Conservation (phyloP, 2,888 invertebrate species). For the Phyto melanocephala region DNA sequence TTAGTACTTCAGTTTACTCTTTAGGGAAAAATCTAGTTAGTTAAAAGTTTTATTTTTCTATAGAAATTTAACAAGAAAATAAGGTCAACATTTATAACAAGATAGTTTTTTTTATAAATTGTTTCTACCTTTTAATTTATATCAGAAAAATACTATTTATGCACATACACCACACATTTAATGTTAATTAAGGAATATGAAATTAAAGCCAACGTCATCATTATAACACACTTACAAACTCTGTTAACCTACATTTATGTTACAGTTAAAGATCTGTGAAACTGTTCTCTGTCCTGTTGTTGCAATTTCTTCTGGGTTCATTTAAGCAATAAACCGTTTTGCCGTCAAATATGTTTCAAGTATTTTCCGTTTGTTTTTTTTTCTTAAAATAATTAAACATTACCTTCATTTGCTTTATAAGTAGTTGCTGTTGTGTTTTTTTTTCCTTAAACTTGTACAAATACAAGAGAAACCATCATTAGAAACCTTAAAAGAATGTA, state of each 20-base stretch:
- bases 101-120: not conserved
- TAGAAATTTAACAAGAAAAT: slow-evolving; percentile 21
- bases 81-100: slow-evolving; percentile 22
- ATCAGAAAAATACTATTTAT: not conserved
- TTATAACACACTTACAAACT: not conserved
- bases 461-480: not conserved
- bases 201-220: not conserved
- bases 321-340: not conserved
- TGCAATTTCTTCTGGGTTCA: not conserved
- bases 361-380: not conserved
- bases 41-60: not conserved
- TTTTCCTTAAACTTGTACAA: not conserved
- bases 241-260: slow-evolving; percentile 10
- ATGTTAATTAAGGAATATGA: slow-evolving; percentile 17
- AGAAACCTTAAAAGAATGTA: no score
- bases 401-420: not conserved
- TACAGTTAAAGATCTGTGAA: not conserved
- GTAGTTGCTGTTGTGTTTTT: not conserved
- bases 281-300: no score
- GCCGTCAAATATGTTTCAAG: not conserved
- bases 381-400: not conserved
- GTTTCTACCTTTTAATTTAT: not conserved
- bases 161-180: not conserved
- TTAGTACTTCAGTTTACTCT: slow-evolving; percentile 3
- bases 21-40: slow-evolving; percentile 25